Percentiles rank a stretch among this genome's conserved stretches.
Conservation (phyloP, 2,888 invertebrate species). For the Drosophila mimica region DNA sequence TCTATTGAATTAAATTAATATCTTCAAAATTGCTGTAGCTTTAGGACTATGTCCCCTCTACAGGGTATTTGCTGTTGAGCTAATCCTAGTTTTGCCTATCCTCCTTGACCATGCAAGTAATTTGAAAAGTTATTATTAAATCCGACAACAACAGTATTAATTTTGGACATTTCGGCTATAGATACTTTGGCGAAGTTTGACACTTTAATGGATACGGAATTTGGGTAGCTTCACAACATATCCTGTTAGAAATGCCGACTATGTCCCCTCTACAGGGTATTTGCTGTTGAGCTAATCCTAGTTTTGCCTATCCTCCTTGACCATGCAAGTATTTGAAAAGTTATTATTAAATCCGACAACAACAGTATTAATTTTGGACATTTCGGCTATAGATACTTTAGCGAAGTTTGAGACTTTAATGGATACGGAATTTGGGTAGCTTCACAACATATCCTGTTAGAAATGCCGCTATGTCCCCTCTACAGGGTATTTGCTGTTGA, state of each 20-base stretch:
- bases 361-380: too few species aligned
- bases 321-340: too few species aligned
- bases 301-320: too few species aligned
- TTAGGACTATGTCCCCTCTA: background rate
- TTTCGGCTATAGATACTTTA: background rate
- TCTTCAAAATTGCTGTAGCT: background rate
- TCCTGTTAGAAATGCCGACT: background rate
- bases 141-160: background rate
- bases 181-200: background rate
- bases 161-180: background rate
- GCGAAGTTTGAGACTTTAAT: background rate
- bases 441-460: background rate
- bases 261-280: too few species aligned
- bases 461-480: too few species aligned
- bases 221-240: background rate
- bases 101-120: background rate
- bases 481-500: too few species aligned
- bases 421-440: background rate
- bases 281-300: too few species aligned
- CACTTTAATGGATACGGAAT: background rate
- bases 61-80: background rate
- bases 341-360: too few species aligned
- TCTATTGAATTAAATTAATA: background rate
- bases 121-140: conserved; percentile 4
- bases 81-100: background rate